A percentile compares a stretch with the other conserved stretches of the same genome.
These are phyloP conservation scores for Orchesella flavescens DNA, from an alignment of 2,888 invertebrate species.

Conservation along the genomic window DNA sequence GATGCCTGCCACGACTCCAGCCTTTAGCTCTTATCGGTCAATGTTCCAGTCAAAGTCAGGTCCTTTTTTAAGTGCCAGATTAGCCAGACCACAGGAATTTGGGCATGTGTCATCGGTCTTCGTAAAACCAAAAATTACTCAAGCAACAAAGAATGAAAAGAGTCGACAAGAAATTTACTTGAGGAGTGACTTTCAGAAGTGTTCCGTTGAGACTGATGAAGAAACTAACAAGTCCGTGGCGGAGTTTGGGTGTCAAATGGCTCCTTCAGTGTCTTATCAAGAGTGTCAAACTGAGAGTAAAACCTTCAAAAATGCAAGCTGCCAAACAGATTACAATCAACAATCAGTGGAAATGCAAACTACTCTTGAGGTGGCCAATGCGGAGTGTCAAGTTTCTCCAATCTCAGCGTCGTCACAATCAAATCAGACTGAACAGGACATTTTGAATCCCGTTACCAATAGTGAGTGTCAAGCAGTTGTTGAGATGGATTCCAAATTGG, in stretches of 20 bases:
- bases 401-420: neutral
- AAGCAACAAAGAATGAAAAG: too few relatives aligned
- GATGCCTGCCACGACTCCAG: conserved; percentile 4
- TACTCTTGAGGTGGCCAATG: neutral
- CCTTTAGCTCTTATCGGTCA: conserved; percentile 20
- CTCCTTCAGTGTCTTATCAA: neutral
- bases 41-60: conserved; percentile 19
- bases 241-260: conserved; percentile 1
- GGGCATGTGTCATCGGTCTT: too few relatives aligned
- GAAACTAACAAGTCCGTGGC: neutral
- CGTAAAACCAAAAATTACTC: too few relatives aligned
- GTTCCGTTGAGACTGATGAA: neutral
- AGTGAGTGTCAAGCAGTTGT: conserved; percentile 1
- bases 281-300: neutral
- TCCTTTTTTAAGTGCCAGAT: too few relatives aligned
- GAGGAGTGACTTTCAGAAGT: neutral
- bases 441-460: neutral
- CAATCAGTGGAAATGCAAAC: neutral
- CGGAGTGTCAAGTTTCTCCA: conserved; percentile 19
- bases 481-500: neutral
- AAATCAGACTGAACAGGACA: conserved; percentile 12
- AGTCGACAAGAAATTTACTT: neutral
- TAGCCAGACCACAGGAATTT: too few relatives aligned
- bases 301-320: neutral
- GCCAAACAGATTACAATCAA: neutral